Base-by-base conservation (phyloP, 92 coral and sea anemone genomes). In the Zoanthus solanderi region DNA sequence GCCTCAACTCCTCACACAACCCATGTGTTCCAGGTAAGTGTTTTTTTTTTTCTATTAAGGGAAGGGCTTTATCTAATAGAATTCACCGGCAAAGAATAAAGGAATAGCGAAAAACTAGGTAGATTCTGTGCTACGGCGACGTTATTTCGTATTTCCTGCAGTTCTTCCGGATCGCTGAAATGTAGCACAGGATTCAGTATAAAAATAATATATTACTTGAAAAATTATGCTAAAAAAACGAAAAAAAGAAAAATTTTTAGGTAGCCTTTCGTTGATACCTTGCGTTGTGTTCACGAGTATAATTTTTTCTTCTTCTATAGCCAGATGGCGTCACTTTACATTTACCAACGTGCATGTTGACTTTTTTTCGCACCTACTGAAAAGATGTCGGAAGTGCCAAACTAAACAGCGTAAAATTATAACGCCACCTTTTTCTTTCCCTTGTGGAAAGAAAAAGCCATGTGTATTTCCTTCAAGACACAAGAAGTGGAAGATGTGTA, bases 1-100 rank as follows among this genome's bases (percentile, higher is more conserved):
- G 89, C 30, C 71, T 85, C 13, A 90, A 85, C 66, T 84, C 92
- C 14, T 89, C 92, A 17, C 92, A 85, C 72, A 54, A 85, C 45
- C 92, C 87, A 14, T 65, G 73, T 6, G 92, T 85, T n/a, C 92
- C 92, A 63, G 89, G 92, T 90, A 65, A 68, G 89, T 87, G 65
- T 23, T 7, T 71, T 57, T 30, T 71, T 12, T 60, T 46, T 71
- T 34, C 45, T 84, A 28, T 71, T 50, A 60, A 75, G 76, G 61
- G 58, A 52, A 63, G 63, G 63, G 32, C 65, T 45, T 46, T 29
- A 71, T 57, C 54, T 84, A 15, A 48, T 14, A 42, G 69, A 13
- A 32, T 48, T 10, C 46, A 28, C 7, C 30, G 68, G 7, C 68
- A 17, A 61, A 61, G 28, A 60, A 60, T 60, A 60, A 15, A 4